phyloP scores from a whole-genome alignment of 2,797 vertebrate species.

The Macrochelys suwanniensis region DNA sequence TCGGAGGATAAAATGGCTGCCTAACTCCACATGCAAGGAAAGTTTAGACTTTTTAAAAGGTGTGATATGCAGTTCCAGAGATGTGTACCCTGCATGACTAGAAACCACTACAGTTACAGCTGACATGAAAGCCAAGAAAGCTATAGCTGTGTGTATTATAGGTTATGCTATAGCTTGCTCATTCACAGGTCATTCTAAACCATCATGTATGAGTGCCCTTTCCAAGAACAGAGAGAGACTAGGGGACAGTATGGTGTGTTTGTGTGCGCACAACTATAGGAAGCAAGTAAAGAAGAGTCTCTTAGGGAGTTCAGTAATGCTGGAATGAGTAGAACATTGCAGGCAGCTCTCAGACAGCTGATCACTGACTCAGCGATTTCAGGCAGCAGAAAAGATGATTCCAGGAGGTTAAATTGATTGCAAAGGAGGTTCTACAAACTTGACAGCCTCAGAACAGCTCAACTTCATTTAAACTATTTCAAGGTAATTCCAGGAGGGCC shows the following conservation, averaged over 20 bases:
- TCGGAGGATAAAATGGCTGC: background rate
- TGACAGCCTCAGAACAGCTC: conserved; percentile 46
- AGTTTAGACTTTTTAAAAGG: background rate
- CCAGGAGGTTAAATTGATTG: conserved; percentile 63
- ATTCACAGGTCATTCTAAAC: background rate
- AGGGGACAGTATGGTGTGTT: background rate
- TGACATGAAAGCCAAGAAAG: background rate
- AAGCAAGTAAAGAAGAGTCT: accelerated
- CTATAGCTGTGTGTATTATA: background rate
- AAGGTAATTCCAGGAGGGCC: conserved; percentile 72
- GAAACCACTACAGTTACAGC: background rate
- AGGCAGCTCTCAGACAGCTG: background rate
- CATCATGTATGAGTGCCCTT: background rate
- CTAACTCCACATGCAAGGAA: background rate
- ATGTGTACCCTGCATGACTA: accelerated
- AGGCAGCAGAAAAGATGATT: background rate
- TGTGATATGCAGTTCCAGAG: background rate
- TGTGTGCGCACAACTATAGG: accelerated
- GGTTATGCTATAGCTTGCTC: background rate
- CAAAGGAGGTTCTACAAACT: conserved; percentile 59
- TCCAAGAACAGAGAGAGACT: background rate
- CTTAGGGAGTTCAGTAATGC: background rate
- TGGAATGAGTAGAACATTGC: background rate
- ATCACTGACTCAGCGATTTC: conserved; percentile 62
- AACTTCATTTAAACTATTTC: conserved; percentile 69